A percentile compares a stretch with the other conserved stretches of the same genome.
Conservation (phyloP, 2,888 invertebrate species). For the Agrotis ipsilon region DNA sequence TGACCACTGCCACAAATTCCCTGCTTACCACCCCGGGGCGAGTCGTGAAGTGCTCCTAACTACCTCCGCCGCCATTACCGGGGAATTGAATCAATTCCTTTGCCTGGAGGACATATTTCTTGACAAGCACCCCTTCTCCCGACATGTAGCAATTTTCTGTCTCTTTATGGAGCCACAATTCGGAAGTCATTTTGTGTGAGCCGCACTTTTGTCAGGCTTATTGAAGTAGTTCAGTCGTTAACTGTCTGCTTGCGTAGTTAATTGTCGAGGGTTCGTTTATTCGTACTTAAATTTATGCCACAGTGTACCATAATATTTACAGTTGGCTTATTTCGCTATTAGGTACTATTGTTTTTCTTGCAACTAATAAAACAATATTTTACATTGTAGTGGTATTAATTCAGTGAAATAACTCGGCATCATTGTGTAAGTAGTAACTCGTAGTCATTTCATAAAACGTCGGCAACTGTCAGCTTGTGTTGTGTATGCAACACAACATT, state of each 20-base stretch:
- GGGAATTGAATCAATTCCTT: slow-evolving; percentile 64
- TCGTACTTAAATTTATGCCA: not conserved
- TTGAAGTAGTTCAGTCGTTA: slow-evolving; percentile 23
- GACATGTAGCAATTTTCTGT: slow-evolving; percentile 57
- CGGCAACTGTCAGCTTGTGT: slow-evolving; percentile 27
- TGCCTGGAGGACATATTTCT: slow-evolving; percentile 60
- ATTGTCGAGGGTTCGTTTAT: not conserved
- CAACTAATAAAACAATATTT: too few species aligned
- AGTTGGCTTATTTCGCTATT: too few species aligned
- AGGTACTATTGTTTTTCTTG: too few species aligned
- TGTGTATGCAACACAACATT: slow-evolving; percentile 6
- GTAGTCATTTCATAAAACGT: slow-evolving; percentile 26
- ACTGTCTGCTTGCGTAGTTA: not conserved
- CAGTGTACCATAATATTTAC: too few species aligned
- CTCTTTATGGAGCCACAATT: slow-evolving; percentile 51
- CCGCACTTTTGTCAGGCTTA: slow-evolving; percentile 36
- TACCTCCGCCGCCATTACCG: slow-evolving; percentile 55
- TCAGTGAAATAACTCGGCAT: not conserved
- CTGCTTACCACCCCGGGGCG: slow-evolving; percentile 47
- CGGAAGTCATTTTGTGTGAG: slow-evolving; percentile 46
- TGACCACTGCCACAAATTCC: slow-evolving; percentile 49
- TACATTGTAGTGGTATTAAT: not conserved
- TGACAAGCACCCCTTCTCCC: slow-evolving; percentile 52
- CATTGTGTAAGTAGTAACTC: not conserved
- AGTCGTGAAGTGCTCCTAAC: slow-evolving; percentile 56